Evolutionary conservation across 2,888 invertebrate species (phyloP), one percentile per base, ranked within the genome.

Genomic region (Ectropis crepuscularia): DNA sequence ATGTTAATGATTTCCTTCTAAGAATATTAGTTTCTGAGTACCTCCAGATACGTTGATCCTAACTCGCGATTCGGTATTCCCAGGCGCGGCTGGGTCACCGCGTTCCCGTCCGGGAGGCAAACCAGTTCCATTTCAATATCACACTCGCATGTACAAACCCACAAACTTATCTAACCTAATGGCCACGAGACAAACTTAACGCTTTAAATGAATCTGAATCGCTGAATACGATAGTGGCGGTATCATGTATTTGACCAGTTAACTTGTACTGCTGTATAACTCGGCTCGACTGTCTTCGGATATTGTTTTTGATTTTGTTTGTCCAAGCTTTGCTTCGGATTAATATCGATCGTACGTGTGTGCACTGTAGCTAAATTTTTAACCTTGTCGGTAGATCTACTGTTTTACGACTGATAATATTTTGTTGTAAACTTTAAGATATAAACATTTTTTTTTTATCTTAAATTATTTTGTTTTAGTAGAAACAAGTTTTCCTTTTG

Each of bases 71-170:
- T 87, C 83, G 78, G 83, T 87, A 84, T 88, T 88, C 88, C 85
- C 83, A 76, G 78, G 81, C 58, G 87, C 75, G 68, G 57, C 58
- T 83, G 85, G 90, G 89, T 90, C 90, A 88, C 80, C 79, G 83
- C 86, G 86, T 88, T 88, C 89, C 88, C 86, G 61, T 50, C 63
- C 79, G 73, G 79, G 68, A 81, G 71, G 66, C 78, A 88, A 92
- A 91, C 91, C 89, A 85, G 91, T 92, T 91, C 80, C 81, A 90
- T 91, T 91, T 90, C 90, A 90, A 91, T 91, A 90, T 89, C 84
- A 90, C 90, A 89, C 88, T 55, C 60, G 55, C 60, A 78, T 64
- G 55, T 61, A 55, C 16, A 28, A 28, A 28, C 16, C 16, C 16
- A 28, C 16, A 28, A 28, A 28, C 16, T 28, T 28, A 28, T 28